These are phyloP conservation scores for Piscicola geometra DNA, from an alignment of 2,888 invertebrate species.

Conservation along the genomic window DNA sequence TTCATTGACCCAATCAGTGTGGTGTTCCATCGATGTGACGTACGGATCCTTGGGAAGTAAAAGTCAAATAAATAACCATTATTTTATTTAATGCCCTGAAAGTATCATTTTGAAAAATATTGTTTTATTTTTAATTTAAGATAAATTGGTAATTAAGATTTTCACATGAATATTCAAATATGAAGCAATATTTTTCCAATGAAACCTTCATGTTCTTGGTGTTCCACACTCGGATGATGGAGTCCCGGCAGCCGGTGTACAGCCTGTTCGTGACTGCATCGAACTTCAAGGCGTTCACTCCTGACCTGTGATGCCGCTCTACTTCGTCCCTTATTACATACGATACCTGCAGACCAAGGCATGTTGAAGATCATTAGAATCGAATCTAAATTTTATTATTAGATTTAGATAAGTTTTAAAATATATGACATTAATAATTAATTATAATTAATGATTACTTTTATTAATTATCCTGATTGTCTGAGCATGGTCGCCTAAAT, in stretches of 20 bases:
- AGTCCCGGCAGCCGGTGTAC: conserved; percentile 93
- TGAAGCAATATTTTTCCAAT: too few species aligned
- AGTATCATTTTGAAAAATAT: neutral
- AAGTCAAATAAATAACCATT: neutral
- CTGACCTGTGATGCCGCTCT: conserved; percentile 87
- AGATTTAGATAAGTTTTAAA: neutral
- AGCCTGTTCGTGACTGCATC: conserved; percentile 80
- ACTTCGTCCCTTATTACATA: conserved; percentile 95
- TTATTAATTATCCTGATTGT: too few species aligned
- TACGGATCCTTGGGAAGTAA: conserved; percentile 65
- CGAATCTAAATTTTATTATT: neutral
- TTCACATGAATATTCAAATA: too few species aligned
- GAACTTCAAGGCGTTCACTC: conserved; percentile 89
- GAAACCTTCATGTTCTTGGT: conserved; percentile 56
- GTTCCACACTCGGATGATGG: conserved; percentile 80
- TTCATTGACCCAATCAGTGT: conserved; percentile 99
- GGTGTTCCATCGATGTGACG: conserved; percentile 95
- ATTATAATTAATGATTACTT: neutral
- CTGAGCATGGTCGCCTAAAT: too few species aligned
- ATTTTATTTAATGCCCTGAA: neutral
- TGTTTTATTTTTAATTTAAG: neutral
- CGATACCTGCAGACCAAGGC: conserved; percentile 68
- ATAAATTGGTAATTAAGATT: too few species aligned
- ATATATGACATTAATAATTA: neutral
- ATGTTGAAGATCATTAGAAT: neutral